Base-by-base conservation (phyloP, 2,888 invertebrate species). In the Andrena hattorfiana region DNA sequence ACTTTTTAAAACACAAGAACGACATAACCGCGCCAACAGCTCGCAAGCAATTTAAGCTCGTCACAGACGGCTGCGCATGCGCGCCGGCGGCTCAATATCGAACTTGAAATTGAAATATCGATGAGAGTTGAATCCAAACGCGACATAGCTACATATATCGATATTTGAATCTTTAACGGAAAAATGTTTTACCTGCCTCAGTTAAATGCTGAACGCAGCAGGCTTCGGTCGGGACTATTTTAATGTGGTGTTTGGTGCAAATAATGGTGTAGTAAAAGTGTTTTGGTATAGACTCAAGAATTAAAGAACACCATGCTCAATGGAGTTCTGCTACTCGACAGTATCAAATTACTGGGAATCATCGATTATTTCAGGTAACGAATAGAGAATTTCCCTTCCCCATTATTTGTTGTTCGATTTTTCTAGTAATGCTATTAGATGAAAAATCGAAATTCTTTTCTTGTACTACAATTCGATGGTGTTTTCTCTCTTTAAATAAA, bases 81-180 rank as follows among this genome's bases (percentile, higher is more conserved):
- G 80, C 66, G 0, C 0, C 7, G 8, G 10, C 0, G 16, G 23
- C 7, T 30, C 28, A 16, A 10, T 35, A 64, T 77, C 64, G 60
- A 72, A n/a, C 56, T 59, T 3, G 56, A 69, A 59, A 35, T 77
- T 77, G 8, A 32, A 70, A 77, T 30, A 70, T 77, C 79, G 78
- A 66, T 62, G 4, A 35, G 16, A 8, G 0, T 30, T 0, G 49
- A 54, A 64, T 69, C 78, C 32, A 69, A 23, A 26, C 28, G 0
- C 0, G 2, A 2, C 30, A n/a, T 20, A 0, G 6, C 2, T 28
- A 6, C 63, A 54, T 35, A 10, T 63, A 68, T 56, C 67, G 77
- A 77, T 66, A 28, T 59, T 49, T 54, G n/a, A 59, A 66, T 60
- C 7, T 59, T 49, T 10, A 13, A 49, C 5, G 5, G 23, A 13